These are phyloP conservation scores for Drosophila parabipectinata DNA, from an alignment of 1,140 invertebrate species.

Conservation along the genomic window DNA sequence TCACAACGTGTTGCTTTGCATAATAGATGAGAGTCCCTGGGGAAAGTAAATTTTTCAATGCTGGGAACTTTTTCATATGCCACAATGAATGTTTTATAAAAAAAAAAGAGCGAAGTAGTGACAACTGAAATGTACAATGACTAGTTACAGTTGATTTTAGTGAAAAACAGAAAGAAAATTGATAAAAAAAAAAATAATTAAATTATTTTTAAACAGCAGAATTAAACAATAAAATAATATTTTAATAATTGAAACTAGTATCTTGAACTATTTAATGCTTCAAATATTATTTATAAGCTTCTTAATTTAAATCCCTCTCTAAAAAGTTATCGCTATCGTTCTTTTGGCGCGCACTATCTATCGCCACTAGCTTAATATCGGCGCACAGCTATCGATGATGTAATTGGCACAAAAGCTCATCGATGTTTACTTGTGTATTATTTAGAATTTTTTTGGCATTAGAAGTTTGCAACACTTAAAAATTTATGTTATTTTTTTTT, in stretches of 20 bases:
- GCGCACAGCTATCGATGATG: background rate
- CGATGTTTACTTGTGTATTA: slow-evolving; percentile 7
- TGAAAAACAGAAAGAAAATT: too few species aligned
- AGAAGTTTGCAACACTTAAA: slow-evolving; percentile 14
- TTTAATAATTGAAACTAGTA: too few species aligned
- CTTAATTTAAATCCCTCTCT: background rate
- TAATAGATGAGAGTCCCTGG: background rate
- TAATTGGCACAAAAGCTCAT: background rate
- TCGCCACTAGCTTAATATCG: background rate
- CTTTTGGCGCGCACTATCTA: background rate
- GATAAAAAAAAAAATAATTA: too few species aligned
- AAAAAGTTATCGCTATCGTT: background rate
- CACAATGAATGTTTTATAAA: slow-evolving; percentile 5
- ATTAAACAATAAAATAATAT: too few species aligned
- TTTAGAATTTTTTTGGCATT: slow-evolving; percentile 25
- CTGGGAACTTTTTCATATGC: slow-evolving; percentile 29
- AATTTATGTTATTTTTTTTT: background rate
- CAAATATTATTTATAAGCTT: background rate
- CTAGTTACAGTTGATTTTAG: background rate
- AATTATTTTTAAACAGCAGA: too few species aligned
- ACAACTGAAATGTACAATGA: background rate
- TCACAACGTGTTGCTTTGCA: slow-evolving; percentile 19
- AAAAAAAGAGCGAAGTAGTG: background rate
- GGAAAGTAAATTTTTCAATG: background rate
- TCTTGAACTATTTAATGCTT: background rate